These are phyloP conservation scores for Meta bourneti DNA, from an alignment of 2,888 invertebrate genomes.

Conservation along the genomic window DNA sequence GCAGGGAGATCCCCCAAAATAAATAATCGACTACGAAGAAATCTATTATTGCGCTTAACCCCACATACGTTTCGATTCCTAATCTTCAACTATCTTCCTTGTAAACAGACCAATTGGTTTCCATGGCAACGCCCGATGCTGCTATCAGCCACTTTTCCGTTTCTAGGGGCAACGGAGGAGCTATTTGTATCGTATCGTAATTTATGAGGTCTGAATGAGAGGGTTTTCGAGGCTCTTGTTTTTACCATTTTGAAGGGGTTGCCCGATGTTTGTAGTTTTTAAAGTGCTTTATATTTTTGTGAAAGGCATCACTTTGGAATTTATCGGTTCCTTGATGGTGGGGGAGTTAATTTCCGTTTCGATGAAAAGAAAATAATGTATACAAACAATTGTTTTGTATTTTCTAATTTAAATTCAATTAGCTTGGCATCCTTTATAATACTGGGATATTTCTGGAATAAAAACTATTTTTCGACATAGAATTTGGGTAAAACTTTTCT, in stretches of 20 bases:
- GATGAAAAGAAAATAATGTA: neutral
- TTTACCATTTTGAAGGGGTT: neutral
- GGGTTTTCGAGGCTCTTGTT: neutral
- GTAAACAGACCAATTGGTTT: conserved; percentile 23
- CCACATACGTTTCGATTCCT: neutral
- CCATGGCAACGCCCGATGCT: conserved; percentile 28
- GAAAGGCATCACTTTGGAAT: neutral
- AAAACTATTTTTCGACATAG: no score
- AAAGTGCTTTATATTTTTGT: neutral
- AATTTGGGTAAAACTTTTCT: no score
- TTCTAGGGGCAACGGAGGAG: conserved; percentile 14
- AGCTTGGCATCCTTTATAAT: no score
- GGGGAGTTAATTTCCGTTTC: neutral
- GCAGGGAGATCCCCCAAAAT: neutral
- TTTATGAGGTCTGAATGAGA: neutral
- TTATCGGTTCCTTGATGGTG: neutral
- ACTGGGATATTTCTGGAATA: no score
- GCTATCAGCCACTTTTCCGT: conserved; percentile 34
- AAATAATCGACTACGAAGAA: neutral
- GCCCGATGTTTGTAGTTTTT: neutral
- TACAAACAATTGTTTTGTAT: no score
- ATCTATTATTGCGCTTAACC: neutral
- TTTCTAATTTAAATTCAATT: no score
- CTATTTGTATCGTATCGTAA: conserved; percentile 37
- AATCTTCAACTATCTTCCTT: neutral